These are phyloP conservation scores for Odontomachus brunneus DNA, from an alignment of 1,140 invertebrate genomes.

Conservation along the genomic window DNA sequence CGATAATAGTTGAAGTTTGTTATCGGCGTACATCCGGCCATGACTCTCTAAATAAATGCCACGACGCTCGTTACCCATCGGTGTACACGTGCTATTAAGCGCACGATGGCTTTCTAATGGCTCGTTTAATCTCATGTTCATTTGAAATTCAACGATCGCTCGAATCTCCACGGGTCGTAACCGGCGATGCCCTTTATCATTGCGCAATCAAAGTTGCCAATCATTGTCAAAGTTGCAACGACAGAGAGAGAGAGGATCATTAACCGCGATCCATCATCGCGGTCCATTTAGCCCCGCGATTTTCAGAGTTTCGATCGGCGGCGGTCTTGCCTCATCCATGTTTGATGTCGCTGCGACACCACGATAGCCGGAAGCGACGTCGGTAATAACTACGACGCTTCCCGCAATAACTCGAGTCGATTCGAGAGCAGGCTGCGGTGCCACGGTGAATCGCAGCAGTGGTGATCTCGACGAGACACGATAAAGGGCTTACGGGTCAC, in stretches of 20 bases:
- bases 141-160: constrained; percentile 56
- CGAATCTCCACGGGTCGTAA: constrained; percentile 30
- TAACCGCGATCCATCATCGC: constrained; percentile 11
- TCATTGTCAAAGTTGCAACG: constrained; percentile 37
- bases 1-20: neutral
- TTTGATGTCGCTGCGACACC: neutral
- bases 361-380: constrained; percentile 17
- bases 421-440: too few species aligned
- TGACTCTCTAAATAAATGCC: constrained; percentile 43
- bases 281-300: too few species aligned
- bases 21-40: too few species aligned
- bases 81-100: constrained; percentile 37
- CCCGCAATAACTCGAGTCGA: too few species aligned
- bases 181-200: constrained; percentile 48
- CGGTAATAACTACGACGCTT: too few species aligned
- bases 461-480: too few species aligned
- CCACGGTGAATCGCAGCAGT: too few species aligned
- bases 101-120: constrained; percentile 54
- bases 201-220: constrained; percentile 40
- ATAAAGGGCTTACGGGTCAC: constrained; percentile 42
- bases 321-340: too few species aligned
- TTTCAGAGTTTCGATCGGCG: neutral
- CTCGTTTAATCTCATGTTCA: constrained; percentile 55
- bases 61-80: constrained; percentile 10
- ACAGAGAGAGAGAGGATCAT: neutral